Percentiles rank a stretch among this genome's conserved stretches.
These are phyloP conservation scores for Julus scandinavius DNA, from an alignment of 2,888 invertebrate species.

Conservation along the genomic window DNA sequence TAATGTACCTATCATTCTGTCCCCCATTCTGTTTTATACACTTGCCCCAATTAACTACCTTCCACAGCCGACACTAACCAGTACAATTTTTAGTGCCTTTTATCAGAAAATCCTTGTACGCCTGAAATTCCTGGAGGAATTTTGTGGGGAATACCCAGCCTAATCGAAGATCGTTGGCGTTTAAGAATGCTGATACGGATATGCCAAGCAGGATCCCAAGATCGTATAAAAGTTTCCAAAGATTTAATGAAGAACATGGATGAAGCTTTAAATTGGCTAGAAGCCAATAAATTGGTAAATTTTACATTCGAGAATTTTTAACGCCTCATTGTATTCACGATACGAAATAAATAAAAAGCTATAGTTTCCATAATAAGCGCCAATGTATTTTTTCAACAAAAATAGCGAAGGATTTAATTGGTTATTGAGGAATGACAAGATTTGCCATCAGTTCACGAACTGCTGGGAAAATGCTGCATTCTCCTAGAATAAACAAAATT, in stretches of 20 bases:
- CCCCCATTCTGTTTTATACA: background rate
- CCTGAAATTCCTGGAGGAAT: conserved; percentile 53
- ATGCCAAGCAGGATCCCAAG: conserved; percentile 36
- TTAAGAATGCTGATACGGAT: conserved; percentile 19
- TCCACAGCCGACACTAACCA: background rate
- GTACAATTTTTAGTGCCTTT: conserved; percentile 50
- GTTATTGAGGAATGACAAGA: conserved; percentile 67
- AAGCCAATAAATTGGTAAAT: conserved; percentile 26
- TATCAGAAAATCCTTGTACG: conserved; percentile 51
- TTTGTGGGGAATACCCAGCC: conserved; percentile 47
- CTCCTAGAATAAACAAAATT: conserved; percentile 66
- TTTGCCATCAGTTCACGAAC: conserved; percentile 87
- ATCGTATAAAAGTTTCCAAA: conserved; percentile 47
- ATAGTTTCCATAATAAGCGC: background rate
- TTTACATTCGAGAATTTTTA: conserved; percentile 3
- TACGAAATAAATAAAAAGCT: conserved; percentile 23
- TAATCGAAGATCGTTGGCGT: conserved; percentile 52
- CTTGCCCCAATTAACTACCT: background rate
- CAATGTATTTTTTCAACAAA: background rate
- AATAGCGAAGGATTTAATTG: background rate
- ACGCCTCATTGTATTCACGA: background rate
- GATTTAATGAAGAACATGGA: conserved; percentile 47
- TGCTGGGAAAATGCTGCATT: conserved; percentile 92
- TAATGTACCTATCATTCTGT: too few species aligned
- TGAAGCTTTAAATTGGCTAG: background rate